A percentile compares a stretch with the other conserved stretches of the same genome.
phyloP scores from a whole-genome alignment of 2,113 vertebrate species.

The Laticauda laticaudata region DNA sequence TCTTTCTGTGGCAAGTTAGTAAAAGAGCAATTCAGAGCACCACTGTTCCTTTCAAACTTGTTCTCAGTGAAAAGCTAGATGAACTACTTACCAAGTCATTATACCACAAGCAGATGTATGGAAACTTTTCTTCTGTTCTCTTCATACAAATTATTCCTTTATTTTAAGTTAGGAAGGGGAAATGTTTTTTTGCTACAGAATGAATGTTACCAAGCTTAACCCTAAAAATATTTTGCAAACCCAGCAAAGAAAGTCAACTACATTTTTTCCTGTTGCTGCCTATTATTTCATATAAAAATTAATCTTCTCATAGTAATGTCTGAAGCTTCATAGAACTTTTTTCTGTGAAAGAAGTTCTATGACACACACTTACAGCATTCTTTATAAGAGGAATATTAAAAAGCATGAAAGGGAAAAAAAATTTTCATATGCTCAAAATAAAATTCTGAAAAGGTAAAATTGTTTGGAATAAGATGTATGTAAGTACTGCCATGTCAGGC shows the following conservation, averaged over 20 bases:
- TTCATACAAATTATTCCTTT: neutral
- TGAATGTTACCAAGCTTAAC: neutral
- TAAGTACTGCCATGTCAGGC: neutral
- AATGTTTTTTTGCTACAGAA: neutral
- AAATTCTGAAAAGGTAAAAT: neutral
- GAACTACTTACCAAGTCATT: neutral
- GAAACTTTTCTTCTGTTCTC: neutral
- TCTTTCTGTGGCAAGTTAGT: neutral
- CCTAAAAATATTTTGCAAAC: neutral
- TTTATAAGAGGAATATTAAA: neutral
- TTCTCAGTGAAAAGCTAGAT: neutral
- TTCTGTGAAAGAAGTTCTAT: neutral
- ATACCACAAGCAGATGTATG: neutral
- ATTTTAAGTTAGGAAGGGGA: neutral
- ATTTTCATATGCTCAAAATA: neutral
- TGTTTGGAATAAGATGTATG: neutral
- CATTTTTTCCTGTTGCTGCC: neutral
- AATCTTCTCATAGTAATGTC: neutral
- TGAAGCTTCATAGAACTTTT: neutral
- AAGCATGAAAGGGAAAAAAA: neutral
- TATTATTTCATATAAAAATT: neutral
- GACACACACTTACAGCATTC: neutral
- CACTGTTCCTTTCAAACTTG: neutral
- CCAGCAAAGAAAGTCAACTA: neutral
- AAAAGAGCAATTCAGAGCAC: neutral